Evolutionary conservation across 2,113 vertebrate genomes (phyloP).

Genomic region (Nyctereutes procyonoides): DNA sequence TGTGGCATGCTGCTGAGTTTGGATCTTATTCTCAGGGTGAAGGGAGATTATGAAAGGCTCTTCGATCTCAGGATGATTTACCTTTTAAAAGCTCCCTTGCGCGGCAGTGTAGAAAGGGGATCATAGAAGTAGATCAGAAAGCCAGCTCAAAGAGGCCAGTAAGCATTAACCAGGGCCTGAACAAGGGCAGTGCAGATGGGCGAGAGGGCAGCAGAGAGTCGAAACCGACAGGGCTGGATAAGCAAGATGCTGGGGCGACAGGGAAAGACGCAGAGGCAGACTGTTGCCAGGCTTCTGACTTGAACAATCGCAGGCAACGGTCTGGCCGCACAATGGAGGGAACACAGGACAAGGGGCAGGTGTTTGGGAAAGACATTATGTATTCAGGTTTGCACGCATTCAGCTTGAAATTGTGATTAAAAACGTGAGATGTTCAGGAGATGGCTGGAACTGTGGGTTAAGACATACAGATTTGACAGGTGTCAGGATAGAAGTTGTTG

Average conservation of each 20-base stretch:
- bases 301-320: background rate
- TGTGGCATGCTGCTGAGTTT: background rate
- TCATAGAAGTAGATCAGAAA: background rate
- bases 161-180: background rate
- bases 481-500: constrained; percentile 3
- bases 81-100: background rate
- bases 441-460: background rate
- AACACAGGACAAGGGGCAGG: constrained; percentile 20
- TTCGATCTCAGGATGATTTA: background rate
- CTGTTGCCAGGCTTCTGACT: background rate
- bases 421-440: background rate
- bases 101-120: constrained; percentile 13
- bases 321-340: background rate
- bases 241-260: background rate
- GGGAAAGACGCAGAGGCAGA: background rate
- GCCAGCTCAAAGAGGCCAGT: background rate
- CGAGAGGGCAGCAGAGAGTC: background rate
- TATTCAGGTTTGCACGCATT: background rate
- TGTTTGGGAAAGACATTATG: background rate
- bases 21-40: background rate
- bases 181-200: background rate
- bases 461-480: constrained; percentile 42
- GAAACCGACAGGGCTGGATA: background rate
- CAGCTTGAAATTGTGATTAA: background rate
- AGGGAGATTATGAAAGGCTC: background rate